These are phyloP conservation scores for Plectropomus leopardus DNA, from an alignment of 2,113 vertebrate species.

Conservation along the genomic window DNA sequence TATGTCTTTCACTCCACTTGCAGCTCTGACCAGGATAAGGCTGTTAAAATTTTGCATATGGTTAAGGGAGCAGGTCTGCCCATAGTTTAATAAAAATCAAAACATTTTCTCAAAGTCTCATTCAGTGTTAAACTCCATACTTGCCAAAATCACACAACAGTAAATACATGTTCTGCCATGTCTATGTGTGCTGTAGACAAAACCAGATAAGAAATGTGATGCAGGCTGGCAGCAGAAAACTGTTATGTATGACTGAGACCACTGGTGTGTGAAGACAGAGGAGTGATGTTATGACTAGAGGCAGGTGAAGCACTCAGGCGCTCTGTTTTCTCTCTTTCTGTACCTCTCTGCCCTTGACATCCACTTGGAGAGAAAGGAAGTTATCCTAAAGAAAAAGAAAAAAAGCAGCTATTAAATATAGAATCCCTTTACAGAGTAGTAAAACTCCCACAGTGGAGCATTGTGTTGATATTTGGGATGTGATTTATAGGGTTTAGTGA, in stretches of 20 bases:
- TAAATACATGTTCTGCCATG: constrained; percentile 43
- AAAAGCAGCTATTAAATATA: constrained; percentile 3
- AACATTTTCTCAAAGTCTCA: neutral
- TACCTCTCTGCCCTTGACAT: constrained; percentile 3
- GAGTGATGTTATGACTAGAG: constrained; percentile 57
- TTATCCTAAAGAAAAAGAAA: constrained; percentile 16
- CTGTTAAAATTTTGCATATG: neutral
- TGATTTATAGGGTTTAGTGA: constrained; percentile 43
- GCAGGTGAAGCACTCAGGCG: neutral
- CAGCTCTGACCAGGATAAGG: constrained; percentile 21
- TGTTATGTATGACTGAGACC: constrained; percentile 19
- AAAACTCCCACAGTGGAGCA: constrained; percentile 29
- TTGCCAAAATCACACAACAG: neutral
- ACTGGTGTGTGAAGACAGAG: constrained; percentile 46
- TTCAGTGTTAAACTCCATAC: neutral
- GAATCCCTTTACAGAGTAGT: constrained; percentile 22
- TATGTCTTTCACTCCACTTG: neutral
- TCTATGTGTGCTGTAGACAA: constrained; percentile 14
- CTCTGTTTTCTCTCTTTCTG: constrained; percentile 4
- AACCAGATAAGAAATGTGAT: constrained; percentile 49
- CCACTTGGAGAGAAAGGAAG: neutral
- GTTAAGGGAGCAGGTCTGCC: constrained; percentile 1
- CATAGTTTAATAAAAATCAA: constrained; percentile 6
- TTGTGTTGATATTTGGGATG: constrained; percentile 45
- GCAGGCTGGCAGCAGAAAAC: constrained; percentile 19